Evolutionary conservation across 2,113 vertebrate genomes (phyloP).

Genomic region (Saccopteryx bilineata): DNA sequence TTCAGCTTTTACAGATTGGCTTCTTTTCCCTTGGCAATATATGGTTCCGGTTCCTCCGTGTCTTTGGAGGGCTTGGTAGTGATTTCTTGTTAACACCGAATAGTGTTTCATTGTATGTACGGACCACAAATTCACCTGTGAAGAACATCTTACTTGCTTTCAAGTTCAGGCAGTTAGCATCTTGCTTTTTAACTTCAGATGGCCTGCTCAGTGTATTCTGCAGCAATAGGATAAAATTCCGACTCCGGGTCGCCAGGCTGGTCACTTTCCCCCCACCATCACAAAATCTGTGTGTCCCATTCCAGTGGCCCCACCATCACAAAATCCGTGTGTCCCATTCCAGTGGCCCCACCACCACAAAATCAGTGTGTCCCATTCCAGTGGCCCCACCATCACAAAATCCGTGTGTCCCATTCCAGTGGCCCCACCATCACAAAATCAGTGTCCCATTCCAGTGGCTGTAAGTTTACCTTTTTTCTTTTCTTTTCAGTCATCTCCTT

Average conservation of each 20-base stretch:
- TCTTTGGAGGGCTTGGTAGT: neutral
- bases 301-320: neutral
- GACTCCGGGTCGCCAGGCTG: neutral
- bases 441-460: neutral
- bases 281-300: neutral
- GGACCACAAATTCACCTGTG: neutral
- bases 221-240: neutral
- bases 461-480: neutral
- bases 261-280: neutral
- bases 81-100: neutral
- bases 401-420: neutral
- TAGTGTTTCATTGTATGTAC: neutral
- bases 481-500: neutral
- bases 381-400: neutral
- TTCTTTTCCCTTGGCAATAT: too few species aligned
- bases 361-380: neutral
- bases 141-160: neutral
- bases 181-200: neutral
- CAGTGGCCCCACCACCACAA: neutral
- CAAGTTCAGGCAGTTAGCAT: neutral
- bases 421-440: neutral
- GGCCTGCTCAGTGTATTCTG: neutral
- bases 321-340: neutral
- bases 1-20: too few species aligned
- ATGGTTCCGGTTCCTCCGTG: neutral